Percentiles rank a stretch among this genome's conserved stretches.
phyloP scores from a whole-genome alignment of 2,888 invertebrate species.

The Eupithecia vulgata region DNA sequence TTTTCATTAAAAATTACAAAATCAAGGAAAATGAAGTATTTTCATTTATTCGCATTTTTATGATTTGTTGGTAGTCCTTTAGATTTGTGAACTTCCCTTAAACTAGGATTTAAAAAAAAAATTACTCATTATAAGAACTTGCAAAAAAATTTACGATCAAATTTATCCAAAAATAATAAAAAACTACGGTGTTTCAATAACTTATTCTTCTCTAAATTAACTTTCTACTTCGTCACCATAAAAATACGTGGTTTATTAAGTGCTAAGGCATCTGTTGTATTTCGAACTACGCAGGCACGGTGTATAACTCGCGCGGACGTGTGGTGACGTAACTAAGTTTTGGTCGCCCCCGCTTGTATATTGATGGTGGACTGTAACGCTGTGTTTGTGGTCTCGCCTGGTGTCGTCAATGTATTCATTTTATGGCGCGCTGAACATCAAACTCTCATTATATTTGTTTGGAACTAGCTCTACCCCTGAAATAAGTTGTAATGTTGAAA shows the following conservation, averaged over 20 bases:
- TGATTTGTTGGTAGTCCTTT: no score
- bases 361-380: slow-evolving; percentile 56
- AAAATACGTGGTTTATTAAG: not conserved
- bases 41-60: no score
- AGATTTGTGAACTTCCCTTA: no score
- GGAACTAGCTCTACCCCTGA: slow-evolving; percentile 11
- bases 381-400: slow-evolving; percentile 47
- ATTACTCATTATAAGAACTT: no score
- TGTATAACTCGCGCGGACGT: slow-evolving; percentile 38
- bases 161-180: no score
- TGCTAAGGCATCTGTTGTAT: not conserved
- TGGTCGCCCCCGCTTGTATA: slow-evolving; percentile 50
- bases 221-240: no score
- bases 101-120: no score
- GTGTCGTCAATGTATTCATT: slow-evolving; percentile 38
- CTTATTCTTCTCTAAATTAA: no score
- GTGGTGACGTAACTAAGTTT: slow-evolving; percentile 58
- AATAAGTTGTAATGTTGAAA: not conserved
- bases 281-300: not conserved
- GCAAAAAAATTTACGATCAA: no score
- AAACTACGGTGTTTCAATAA: no score
- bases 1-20: no score
- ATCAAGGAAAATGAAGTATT: no score
- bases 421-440: slow-evolving; percentile 37
- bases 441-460: slow-evolving; percentile 41